Evolutionary conservation across 2,888 invertebrate genomes (phyloP), one percentile per base, ranked within the genome.

Genomic region (Lissocephala sabroskyi): DNA sequence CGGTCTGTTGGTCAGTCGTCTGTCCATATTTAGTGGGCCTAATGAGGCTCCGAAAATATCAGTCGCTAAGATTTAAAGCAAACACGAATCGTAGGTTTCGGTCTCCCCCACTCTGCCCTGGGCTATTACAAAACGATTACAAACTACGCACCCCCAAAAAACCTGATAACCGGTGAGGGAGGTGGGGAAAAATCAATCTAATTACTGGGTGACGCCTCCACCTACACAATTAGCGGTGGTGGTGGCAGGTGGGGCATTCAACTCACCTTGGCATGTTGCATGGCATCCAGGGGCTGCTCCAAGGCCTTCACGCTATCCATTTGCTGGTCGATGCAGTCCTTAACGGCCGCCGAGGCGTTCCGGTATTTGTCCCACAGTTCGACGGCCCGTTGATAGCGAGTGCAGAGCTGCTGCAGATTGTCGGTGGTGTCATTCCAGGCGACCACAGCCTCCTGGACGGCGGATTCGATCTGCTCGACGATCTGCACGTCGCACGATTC

Each of bases 351-450:
- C 47, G 92, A 91, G 6, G 93, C 92, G 81, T 92, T 92, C 30
- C 90, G 88, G 86, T 94, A 94, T 53, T 90, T 89, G 77, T 90
- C 87, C 94, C 94, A 94, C 51, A 94, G 87, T 41, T 90, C 89
- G 47, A 93, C 92, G 2, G 94, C 94, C 80, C 91, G 89, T 81
- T 93, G 91, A 86, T 94, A 94, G 70, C 90, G 87, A 67, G 84
- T 90, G 82, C 92, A 93, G 63, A 94, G 88, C 65, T 91, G 90
- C 62, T 89, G 89, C 60, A 94, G 87, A 81, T 92, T 91, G 62
- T 88, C 87, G 81, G 91, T 90, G n/a, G 94, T 94, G 74, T 91
- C 91, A 70, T 92, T 89, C 87, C 94, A 94, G 30, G 93, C 91
- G 3, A 90, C 88, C 10, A 92, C 91, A 11, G 93, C 93, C 75